A percentile compares a stretch with the other conserved stretches of the same genome.
Evolutionary conservation across 2,113 vertebrate genomes (phyloP).

Genomic region (Struthio camelus): DNA sequence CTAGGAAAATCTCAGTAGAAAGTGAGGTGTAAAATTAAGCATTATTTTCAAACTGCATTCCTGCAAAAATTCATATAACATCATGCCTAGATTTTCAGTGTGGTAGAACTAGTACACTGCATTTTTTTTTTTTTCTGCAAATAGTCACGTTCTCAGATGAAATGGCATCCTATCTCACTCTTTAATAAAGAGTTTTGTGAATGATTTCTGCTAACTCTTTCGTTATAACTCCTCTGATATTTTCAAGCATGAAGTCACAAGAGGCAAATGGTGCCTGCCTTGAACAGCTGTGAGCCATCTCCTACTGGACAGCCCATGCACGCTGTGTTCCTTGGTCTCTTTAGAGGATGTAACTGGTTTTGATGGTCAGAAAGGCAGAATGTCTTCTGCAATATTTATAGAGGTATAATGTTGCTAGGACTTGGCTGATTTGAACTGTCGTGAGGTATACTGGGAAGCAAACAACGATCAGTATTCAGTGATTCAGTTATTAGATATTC

Average conservation of each 20-base stretch:
- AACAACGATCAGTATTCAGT: neutral
- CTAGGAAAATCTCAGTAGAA: neutral
- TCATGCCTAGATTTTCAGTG: neutral
- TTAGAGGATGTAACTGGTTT: neutral
- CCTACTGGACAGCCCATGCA: neutral
- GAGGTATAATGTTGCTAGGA: fast-evolving
- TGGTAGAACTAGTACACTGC: neutral
- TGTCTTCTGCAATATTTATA: neutral
- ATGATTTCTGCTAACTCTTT: neutral
- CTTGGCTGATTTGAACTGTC: neutral
- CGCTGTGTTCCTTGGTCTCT: neutral
- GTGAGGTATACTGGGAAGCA: neutral
- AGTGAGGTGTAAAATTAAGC: neutral
- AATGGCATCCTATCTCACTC: neutral
- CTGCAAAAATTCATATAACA: neutral
- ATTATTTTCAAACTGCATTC: neutral
- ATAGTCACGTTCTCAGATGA: neutral
- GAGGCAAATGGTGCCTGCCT: neutral
- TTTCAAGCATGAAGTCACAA: neutral
- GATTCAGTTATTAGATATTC: neutral
- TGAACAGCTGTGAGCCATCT: neutral
- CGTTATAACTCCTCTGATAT: neutral
- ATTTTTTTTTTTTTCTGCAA: neutral
- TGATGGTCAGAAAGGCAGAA: neutral
- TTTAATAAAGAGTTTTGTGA: neutral